Base-by-base conservation (phyloP, 2,113 vertebrate species). In the Cygnus buccinator region DNA sequence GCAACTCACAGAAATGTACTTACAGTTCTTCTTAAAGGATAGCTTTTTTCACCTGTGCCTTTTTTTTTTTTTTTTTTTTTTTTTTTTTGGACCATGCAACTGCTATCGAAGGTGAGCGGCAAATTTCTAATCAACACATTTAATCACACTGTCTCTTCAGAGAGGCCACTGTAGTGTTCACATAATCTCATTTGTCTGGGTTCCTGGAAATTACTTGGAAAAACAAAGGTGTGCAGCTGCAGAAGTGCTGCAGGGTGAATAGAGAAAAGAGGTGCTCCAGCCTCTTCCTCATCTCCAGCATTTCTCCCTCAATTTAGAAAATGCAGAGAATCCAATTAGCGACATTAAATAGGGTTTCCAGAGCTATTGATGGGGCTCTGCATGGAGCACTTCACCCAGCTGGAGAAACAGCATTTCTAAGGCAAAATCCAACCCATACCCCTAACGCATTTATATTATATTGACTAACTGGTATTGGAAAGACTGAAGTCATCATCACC, bases 51-150 rank as follows among this genome's bases (percentile, higher is more conserved):
- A 62, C 62, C 58, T 66, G 7, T 6, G 5, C 1, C 2, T 33
- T 48, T 25, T 20, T 29, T 17, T 15, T 33, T 21, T 37, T 48
- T 48, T 21, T 44, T n/a, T 18, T n/a, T 19, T n/a, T 10, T 33
- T 35, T 35, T 35, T 33, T 50, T 84, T 78, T 71, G 37, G 43
- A 48, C 46, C 41, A 23, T 19, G 4, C 20, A 59, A 70, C 54
- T 62, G 74, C 31, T 93, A 63, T n/a, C 26, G 37, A 72, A 80
- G 22, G 54, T 90, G 63, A 92, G 76, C 23, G 90, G 50, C 37
- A 92, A 89, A 94, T 80, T 96, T 96, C 83, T 93, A 84, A 96
- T 93, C 88, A 95, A 90, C 92, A 90, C 85, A 87, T 91, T 92
- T 96, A 93, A 96, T 95, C 92, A 95, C 61, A 35, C 79, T 85